These are phyloP conservation scores for Lasioglossum baleicum DNA, from an alignment of 1,140 invertebrate genomes.

Conservation along the genomic window DNA sequence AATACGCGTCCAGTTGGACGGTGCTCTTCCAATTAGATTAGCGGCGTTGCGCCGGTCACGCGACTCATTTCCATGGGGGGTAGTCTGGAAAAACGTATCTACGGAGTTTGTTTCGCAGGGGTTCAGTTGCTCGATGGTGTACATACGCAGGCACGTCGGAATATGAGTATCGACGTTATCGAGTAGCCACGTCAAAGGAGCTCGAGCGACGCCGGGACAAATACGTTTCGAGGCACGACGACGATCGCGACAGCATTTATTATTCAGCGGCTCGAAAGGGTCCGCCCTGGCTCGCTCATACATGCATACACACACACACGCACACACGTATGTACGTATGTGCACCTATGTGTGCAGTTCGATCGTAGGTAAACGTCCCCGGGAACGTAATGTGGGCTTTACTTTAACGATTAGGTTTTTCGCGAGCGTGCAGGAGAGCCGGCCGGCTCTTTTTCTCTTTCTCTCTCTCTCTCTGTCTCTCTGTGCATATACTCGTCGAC, in stretches of 20 bases:
- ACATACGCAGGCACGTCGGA: constrained; percentile 10
- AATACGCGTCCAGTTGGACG: no score
- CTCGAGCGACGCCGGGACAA: constrained; percentile 54
- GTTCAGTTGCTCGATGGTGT: constrained; percentile 31
- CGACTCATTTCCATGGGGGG: no score
- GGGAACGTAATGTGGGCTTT: constrained; percentile 56
- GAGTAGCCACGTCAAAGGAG: constrained; percentile 58
- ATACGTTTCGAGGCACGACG: constrained; percentile 61
- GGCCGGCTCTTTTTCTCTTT: constrained; percentile 11
- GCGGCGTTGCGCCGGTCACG: no score
- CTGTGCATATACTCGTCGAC: neutral
- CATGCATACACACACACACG: no score
- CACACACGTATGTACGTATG: neutral
- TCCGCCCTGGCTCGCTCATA: constrained; percentile 31
- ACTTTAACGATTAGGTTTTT: constrained; percentile 65
- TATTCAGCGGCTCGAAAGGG: constrained; percentile 60
- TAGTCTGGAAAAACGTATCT: no score
- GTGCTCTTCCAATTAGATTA: no score
- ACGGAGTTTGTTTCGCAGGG: constrained; percentile 9
- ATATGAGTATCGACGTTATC: constrained; percentile 63
- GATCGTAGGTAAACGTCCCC: constrained; percentile 62
- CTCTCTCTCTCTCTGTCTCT: constrained; percentile 1
- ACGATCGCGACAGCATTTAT: constrained; percentile 60
- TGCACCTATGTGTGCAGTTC: constrained; percentile 43
- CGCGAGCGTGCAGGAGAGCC: constrained; percentile 40